Evolutionary conservation across 1,140 invertebrate genomes (phyloP).

Genomic region (Sycophaga agraensis): DNA sequence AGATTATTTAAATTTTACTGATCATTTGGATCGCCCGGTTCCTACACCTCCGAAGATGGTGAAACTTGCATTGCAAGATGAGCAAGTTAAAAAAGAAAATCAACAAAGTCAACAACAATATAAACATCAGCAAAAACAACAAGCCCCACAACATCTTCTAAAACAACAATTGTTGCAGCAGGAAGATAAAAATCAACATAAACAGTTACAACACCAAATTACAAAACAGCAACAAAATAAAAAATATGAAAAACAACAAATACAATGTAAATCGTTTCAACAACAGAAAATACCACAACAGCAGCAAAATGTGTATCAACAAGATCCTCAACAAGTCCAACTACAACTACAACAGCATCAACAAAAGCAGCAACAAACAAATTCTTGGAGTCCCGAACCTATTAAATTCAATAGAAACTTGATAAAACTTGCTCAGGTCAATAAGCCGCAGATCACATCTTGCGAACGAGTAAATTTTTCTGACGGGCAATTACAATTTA

Average conservation of each 20-base stretch:
- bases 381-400: neutral
- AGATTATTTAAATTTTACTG: neutral
- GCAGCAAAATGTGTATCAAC: neutral
- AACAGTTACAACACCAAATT: neutral
- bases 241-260: neutral
- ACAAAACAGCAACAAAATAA: neutral
- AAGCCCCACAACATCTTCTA: neutral
- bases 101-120: neutral
- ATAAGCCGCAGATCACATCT: conserved; percentile 11
- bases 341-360: neutral
- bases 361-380: neutral
- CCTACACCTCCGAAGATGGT: conserved; percentile 10
- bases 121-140: neutral
- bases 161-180: neutral
- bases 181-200: neutral
- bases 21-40: neutral
- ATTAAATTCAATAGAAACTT: neutral
- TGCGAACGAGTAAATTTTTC: conserved; percentile 3
- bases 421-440: neutral
- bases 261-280: neutral
- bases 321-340: neutral
- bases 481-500: too few species aligned
- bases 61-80: neutral
- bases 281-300: neutral
- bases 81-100: neutral